These are phyloP conservation scores for Aspidoscelis tigris DNA, from an alignment of 2,113 vertebrate species.

Conservation along the genomic window DNA sequence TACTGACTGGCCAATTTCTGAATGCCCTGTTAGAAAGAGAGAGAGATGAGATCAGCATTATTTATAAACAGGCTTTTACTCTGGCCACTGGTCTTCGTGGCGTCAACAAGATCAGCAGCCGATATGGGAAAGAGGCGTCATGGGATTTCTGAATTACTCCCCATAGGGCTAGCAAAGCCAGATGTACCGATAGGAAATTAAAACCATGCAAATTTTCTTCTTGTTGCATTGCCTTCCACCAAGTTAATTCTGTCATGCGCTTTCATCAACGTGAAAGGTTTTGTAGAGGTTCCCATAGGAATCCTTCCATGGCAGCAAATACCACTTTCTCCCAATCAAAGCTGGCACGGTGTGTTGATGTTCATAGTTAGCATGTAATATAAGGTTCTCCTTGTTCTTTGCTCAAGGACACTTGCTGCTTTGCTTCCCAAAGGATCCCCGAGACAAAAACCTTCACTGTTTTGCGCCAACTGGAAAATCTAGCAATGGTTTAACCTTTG, in stretches of 20 bases:
- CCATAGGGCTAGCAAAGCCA: not conserved
- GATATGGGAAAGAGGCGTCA: not conserved
- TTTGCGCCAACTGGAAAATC: constrained; percentile 49
- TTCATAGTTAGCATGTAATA: constrained; percentile 46
- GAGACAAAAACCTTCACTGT: constrained; percentile 66
- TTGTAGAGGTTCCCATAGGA: not conserved
- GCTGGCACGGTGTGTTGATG: not conserved
- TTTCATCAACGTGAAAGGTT: accelerated
- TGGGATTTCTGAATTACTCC: not conserved
- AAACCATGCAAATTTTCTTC: not conserved
- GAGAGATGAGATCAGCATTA: accelerated
- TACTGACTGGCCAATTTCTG: constrained; percentile 97
- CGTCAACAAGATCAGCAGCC: not conserved
- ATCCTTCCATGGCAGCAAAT: not conserved
- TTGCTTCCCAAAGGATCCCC: constrained; percentile 37
- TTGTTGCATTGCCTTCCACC: too few species aligned
- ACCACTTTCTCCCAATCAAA: accelerated
- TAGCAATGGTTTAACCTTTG: constrained; percentile 69
- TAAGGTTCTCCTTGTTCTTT: constrained; percentile 67
- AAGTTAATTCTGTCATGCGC: not conserved
- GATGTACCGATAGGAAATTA: not conserved
- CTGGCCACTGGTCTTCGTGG: not conserved
- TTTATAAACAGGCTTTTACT: not conserved
- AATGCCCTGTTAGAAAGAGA: constrained; percentile 83
- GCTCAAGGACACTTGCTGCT: constrained; percentile 60